Base-by-base conservation (phyloP, 2,888 invertebrate genomes). In the Thecocarcelia acutangulata region DNA sequence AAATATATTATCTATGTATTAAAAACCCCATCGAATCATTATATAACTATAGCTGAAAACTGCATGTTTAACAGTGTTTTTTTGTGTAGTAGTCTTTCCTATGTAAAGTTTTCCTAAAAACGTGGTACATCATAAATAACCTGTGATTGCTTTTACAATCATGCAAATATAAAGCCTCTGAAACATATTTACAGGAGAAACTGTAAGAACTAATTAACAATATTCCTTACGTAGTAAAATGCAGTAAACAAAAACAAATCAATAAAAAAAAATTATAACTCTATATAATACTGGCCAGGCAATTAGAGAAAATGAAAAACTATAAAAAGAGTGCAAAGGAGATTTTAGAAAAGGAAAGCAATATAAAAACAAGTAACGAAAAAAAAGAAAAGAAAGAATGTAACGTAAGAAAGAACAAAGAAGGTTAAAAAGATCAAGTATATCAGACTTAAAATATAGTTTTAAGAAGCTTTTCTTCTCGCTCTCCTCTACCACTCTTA, bases 201-300 rank as follows among this genome's bases (percentile, higher is more conserved):
- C 19, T 13, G 0, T 24, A 63, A 44, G 6, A 6, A 28, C 28
- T 6, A 28, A 28, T 28, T 28, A 28, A 28, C 6, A 28, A 28
- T 28, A 28, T 28, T 28, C 24, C 5, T 24, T 24, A 24, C 69
- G 24, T 15, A 19, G 42, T 64, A 70, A 66, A 66, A 59, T 56
- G 52, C 66, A 66, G 68, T 61, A 64, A 73, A 73, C 37, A 28
- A 40, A 15, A 42, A 78, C 59, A 66, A 46, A 15, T 48, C 11
- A 50, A 59, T 40, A 50, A 21, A 19, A 19, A 15, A 19, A 48
- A 33, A 28, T 19, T 48, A 8, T 48, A 50, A 40, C 11, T 33
- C 6, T 68, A 24, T 33, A 1, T 24, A 48, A 58, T 15, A 9
- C 21, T 24, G 42, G 40, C 33, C 33, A 59, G 11, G 59, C 40